A percentile compares a stretch with the other conserved stretches of the same genome.
Conservation (phyloP, 2,797 vertebrate genomes). For the Fratercula arctica region DNA sequence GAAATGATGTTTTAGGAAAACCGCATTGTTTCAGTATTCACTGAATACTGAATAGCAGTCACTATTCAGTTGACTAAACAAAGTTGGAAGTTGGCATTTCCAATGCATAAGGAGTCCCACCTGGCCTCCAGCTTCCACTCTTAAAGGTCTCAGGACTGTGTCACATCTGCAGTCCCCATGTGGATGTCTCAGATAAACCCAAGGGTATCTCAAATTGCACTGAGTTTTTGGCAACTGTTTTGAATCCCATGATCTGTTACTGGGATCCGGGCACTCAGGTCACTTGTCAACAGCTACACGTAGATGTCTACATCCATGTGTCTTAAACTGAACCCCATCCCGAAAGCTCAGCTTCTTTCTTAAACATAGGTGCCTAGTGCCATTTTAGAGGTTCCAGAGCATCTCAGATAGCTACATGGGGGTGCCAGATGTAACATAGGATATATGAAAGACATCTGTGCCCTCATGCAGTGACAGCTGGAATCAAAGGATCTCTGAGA, state of each 20-base stretch:
- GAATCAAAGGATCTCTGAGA: neutral
- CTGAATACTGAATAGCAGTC: neutral
- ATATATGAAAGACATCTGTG: neutral
- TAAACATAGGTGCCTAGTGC: neutral
- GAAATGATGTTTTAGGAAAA: neutral
- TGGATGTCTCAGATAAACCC: neutral
- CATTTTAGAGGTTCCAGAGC: neutral
- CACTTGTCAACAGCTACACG: neutral
- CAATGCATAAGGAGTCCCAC: neutral
- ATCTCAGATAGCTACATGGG: neutral
- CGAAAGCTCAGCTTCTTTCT: neutral
- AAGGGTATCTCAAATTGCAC: neutral
- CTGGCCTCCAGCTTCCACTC: neutral
- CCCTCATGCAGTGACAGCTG: neutral
- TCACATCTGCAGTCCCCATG: neutral
- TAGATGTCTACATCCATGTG: neutral
- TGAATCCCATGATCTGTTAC: neutral
- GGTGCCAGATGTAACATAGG: neutral
- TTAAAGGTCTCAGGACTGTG: neutral
- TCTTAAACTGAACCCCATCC: neutral
- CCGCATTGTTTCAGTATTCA: neutral
- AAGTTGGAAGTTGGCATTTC: neutral
- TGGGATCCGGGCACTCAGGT: neutral
- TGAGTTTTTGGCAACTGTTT: neutral
- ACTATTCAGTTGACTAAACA: neutral